Base-by-base conservation (phyloP, 2,113 vertebrate species). In the Daubentonia madagascariensis region DNA sequence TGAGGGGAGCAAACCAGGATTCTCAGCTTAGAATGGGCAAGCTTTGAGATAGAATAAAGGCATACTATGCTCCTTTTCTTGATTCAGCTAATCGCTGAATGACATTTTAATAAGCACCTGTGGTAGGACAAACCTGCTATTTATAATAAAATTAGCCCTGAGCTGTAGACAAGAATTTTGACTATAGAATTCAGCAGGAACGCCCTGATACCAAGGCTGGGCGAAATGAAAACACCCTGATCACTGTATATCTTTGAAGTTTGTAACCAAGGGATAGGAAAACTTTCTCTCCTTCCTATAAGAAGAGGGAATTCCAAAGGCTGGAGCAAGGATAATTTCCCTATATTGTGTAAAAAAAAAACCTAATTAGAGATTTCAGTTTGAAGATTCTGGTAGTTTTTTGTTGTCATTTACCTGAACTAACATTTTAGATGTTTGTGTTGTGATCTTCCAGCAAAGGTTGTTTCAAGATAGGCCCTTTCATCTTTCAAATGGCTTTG, bases 371-470 rank as follows among this genome's bases (percentile, higher is more conserved):
- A 92, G 76, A 90, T 84, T 73, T 78, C 65, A 92, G 1, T 63
- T 81, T 43, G 57, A 84, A 79, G 32, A 91, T 30, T 84, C 86
- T 93, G 57, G 45, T 37, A 84, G 57, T 30, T 90, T 73, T 86
- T 84, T 79, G 78, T 72, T 79, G 48, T 94, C 12, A 22, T 83
- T 96, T 93, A 78, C 93, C 57, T 85, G 37, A 84, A 94, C 68
- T 81, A 96, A 93, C 37, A 40, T 91, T 94, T 96, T 54, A 93
- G 89, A 93, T 37, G 8, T 28, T 85, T 95, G 63, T 43, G 48
- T 91, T 96, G 81, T 96, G 93, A 94, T 96, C 89, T 91, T 91
- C 67, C 95, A 84, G 96, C 85, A 97, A 95, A 92, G 45, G 40
- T 65, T 96, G 57, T 85, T 87, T 96, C 84, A 84, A 59, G 89